Evolutionary conservation across 2,113 vertebrate genomes (phyloP).

Genomic region (Clarias macrocephalus): DNA sequence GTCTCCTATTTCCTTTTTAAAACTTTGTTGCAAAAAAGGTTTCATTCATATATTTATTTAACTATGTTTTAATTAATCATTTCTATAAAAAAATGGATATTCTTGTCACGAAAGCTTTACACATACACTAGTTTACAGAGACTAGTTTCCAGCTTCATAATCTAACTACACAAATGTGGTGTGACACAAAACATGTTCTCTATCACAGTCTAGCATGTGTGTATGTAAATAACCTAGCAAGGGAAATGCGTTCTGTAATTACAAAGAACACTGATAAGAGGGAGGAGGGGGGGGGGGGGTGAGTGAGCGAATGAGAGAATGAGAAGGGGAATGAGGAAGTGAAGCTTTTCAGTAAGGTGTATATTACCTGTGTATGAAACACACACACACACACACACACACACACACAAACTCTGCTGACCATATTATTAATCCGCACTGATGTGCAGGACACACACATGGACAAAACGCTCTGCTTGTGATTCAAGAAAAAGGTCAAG

Average conservation of each 20-base stretch:
- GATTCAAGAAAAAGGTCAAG: slow-evolving; percentile 28
- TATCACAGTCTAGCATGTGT: neutral
- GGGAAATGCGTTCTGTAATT: neutral
- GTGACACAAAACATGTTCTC: neutral
- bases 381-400: neutral
- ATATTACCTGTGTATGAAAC: neutral
- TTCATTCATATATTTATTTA: too few relatives aligned
- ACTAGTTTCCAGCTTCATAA: neutral
- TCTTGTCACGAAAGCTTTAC: neutral
- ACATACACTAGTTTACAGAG: neutral
- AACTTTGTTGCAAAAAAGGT: neutral
- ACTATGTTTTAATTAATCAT: neutral
- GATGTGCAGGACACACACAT: neutral
- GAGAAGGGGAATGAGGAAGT: slow-evolving; percentile 53
- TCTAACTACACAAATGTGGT: neutral
- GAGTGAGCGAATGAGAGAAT: slow-evolving; percentile 15
- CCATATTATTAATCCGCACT: neutral
- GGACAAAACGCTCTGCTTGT: slow-evolving; percentile 11
- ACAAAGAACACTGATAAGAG: neutral
- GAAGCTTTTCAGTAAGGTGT: slow-evolving; percentile 24
- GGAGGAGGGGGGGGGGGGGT: slow-evolving; percentile 11
- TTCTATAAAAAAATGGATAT: neutral
- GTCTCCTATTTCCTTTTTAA: too few relatives aligned
- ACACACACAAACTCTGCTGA: neutral
- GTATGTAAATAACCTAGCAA: slow-evolving; percentile 7